A percentile compares a stretch with the other conserved stretches of the same genome.
These are phyloP conservation scores for Boulengeromyrus knoepffleri DNA, from an alignment of 2,113 vertebrate genomes.

Conservation along the genomic window DNA sequence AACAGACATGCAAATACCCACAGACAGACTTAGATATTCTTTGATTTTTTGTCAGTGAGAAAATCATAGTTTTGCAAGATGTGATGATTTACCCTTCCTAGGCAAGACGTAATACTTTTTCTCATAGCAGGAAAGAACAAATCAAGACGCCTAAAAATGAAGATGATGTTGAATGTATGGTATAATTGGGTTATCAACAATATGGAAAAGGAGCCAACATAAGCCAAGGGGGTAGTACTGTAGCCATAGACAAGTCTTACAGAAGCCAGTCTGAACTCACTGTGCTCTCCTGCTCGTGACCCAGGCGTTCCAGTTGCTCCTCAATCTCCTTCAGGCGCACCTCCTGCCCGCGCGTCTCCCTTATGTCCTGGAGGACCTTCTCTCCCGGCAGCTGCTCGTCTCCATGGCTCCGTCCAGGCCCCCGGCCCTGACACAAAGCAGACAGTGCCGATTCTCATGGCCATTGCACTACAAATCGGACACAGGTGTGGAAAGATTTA, in stretches of 20 bases:
- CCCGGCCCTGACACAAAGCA: slow-evolving; percentile 58
- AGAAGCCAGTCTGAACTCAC: slow-evolving; percentile 54
- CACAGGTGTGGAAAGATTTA: slow-evolving; percentile 14
- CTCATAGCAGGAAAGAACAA: not conserved
- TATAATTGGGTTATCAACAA: not conserved
- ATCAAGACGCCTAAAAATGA: not conserved
- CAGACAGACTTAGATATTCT: not conserved
- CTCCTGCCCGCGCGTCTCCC: slow-evolving; percentile 68
- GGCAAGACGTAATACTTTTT: not conserved
- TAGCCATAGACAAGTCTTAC: slow-evolving; percentile 10
- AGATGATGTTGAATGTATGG: not conserved
- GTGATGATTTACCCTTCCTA: not conserved
- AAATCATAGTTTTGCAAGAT: not conserved
- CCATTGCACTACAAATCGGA: slow-evolving; percentile 32
- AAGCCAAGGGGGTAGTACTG: not conserved
- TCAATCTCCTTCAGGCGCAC: slow-evolving; percentile 76
- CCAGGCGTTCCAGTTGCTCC: slow-evolving; percentile 70
- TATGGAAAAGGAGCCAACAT: not conserved
- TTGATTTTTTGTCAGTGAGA: not conserved
- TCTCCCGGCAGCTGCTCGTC: slow-evolving; percentile 68
- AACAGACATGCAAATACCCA: not conserved
- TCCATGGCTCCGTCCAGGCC: slow-evolving; percentile 47
- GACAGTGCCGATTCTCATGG: slow-evolving; percentile 40
- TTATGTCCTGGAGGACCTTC: slow-evolving; percentile 68
- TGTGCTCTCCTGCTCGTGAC: slow-evolving; percentile 43